These are phyloP conservation scores for Clistopyga incitator DNA, from an alignment of 2,888 invertebrate species.

Conservation along the genomic window DNA sequence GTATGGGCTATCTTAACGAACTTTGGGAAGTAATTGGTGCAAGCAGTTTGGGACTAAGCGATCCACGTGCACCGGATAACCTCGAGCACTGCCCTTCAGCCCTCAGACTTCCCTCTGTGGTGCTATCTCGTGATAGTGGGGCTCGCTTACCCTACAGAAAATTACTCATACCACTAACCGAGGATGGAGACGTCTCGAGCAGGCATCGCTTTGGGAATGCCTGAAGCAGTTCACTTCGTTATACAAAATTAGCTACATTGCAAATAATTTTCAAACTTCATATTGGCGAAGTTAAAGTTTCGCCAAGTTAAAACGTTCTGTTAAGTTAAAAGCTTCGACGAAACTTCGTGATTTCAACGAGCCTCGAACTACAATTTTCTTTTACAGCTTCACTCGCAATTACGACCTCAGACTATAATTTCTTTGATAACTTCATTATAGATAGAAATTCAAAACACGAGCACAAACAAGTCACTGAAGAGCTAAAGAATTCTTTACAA, in stretches of 20 bases:
- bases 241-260: constrained; percentile 1
- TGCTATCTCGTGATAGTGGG: background rate
- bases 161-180: constrained; percentile 19
- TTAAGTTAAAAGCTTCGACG: background rate
- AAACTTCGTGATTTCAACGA: background rate
- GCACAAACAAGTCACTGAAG: too few relatives aligned
- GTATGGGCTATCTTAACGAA: constrained; percentile 72
- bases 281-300: background rate
- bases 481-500: too few relatives aligned
- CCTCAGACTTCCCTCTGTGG: background rate
- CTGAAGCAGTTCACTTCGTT: background rate
- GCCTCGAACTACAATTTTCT: background rate
- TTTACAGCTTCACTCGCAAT: background rate
- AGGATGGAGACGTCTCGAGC: constrained; percentile 16
- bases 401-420: background rate
- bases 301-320: background rate
- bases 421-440: background rate
- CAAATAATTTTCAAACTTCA: background rate
- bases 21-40: constrained; percentile 68
- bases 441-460: background rate
- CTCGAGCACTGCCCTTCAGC: constrained; percentile 63
- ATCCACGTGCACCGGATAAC: constrained; percentile 62
- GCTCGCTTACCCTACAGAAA: constrained; percentile 15
- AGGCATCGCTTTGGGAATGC: constrained; percentile 2
- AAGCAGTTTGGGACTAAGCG: constrained; percentile 65